A percentile compares a stretch with the other conserved stretches of the same genome.
These are phyloP conservation scores for Anser cygnoides DNA, from an alignment of 2,113 vertebrate species.

Conservation along the genomic window DNA sequence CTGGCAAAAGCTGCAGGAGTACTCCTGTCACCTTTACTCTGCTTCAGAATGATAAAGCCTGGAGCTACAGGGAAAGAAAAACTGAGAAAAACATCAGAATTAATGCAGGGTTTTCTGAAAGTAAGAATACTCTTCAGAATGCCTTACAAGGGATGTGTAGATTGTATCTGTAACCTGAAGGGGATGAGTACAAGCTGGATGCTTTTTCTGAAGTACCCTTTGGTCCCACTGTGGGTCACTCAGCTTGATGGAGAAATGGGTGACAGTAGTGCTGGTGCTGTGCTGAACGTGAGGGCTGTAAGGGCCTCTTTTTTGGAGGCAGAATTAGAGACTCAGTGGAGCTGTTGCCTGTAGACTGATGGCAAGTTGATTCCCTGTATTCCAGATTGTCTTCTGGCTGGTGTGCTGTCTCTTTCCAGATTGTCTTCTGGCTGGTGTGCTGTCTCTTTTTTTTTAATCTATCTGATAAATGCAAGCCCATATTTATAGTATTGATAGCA, in stretches of 20 bases:
- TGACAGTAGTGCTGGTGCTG: not conserved
- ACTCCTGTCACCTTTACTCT: conserved; percentile 32
- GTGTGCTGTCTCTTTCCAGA: not conserved
- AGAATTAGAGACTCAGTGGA: not conserved
- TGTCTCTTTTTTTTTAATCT: not conserved
- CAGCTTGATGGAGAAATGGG: not conserved
- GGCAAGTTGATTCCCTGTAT: not conserved
- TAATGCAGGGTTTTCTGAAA: not conserved
- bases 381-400: not conserved
- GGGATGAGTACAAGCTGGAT: not conserved
- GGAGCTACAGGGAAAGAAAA: conserved; percentile 15
- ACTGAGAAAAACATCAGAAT: conserved; percentile 1
- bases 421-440: not conserved
- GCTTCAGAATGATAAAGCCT: conserved; percentile 29
- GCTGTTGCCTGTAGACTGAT: not conserved
- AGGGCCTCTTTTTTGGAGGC: not conserved
- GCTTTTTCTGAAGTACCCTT: not conserved
- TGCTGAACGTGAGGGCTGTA: not conserved
- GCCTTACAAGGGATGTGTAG: not conserved
- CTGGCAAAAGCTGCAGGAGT: conserved; percentile 33
- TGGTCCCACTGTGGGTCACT: not conserved
- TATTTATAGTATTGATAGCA: not conserved
- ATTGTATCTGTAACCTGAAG: not conserved
- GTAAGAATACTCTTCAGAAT: not conserved
- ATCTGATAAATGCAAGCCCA: not conserved